phyloP scores from a whole-genome alignment of 2,113 vertebrate species.

The Clupea harengus region DNA sequence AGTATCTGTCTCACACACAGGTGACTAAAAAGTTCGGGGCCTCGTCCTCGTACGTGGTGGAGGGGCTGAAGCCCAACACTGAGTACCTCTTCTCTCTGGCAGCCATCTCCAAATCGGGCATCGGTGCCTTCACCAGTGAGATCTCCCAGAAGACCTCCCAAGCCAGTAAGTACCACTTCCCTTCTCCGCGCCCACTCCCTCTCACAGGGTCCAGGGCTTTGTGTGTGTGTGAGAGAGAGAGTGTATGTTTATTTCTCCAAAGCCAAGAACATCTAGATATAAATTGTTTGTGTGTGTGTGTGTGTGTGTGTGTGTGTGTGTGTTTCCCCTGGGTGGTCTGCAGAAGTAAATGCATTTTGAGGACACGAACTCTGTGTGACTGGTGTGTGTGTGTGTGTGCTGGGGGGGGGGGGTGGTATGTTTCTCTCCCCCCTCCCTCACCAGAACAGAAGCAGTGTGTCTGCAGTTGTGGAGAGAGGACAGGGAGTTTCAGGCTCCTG shows the following conservation, averaged over 20 bases:
- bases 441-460: too few relatives aligned
- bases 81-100: conserved; percentile 94
- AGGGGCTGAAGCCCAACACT: conserved; percentile 89
- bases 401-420: not conserved
- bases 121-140: conserved; percentile 92
- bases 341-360: not conserved
- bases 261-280: not conserved
- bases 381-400: not conserved
- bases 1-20: conserved; percentile 61
- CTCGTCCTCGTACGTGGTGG: conserved; percentile 80
- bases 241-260: not conserved
- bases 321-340: not conserved
- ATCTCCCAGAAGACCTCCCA: conserved; percentile 92
- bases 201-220: not conserved
- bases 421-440: too few relatives aligned
- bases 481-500: too few relatives aligned
- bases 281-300: not conserved
- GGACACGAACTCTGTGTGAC: conserved; percentile 5
- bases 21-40: conserved; percentile 86
- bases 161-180: conserved; percentile 89
- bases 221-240: not conserved
- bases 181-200: not conserved
- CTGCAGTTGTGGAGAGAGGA: too few relatives aligned
- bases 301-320: not conserved
- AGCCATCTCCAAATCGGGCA: conserved; percentile 88